Evolutionary conservation across 2,888 invertebrate species (phyloP).

Genomic region (Cheilosia scutellata): DNA sequence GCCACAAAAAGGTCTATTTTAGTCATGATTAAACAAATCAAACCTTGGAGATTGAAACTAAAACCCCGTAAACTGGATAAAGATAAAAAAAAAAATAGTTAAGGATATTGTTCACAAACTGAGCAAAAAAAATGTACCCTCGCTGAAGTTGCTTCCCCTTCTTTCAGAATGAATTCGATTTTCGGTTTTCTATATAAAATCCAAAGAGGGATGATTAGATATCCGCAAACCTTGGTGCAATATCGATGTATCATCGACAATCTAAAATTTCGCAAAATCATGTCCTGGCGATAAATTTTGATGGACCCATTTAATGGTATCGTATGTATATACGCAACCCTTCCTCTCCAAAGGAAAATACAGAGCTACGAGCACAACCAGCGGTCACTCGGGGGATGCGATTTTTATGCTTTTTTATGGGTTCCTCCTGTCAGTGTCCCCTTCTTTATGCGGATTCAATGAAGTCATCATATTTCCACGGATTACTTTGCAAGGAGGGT

Average conservation of each 20-base stretch:
- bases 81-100: no score
- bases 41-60: no score
- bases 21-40: no score
- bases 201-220: background rate
- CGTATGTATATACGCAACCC: slow-evolving; percentile 33
- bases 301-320: slow-evolving; percentile 30
- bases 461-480: slow-evolving; percentile 60
- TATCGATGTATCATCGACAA: slow-evolving; percentile 11
- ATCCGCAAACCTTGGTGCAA: background rate
- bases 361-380: background rate
- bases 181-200: background rate
- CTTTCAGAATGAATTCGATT: background rate
- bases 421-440: slow-evolving; percentile 5
- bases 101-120: no score
- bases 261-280: slow-evolving; percentile 28
- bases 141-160: no score
- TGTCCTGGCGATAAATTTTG: slow-evolving; percentile 47
- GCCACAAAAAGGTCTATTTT: no score
- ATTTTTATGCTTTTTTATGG: slow-evolving; percentile 29
- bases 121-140: no score
- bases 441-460: slow-evolving; percentile 43
- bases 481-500: slow-evolving; percentile 33
- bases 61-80: no score
- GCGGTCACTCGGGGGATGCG: slow-evolving; percentile 33
- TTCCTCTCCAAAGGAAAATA: background rate